A percentile compares a stretch with the other conserved stretches of the same genome.
These are phyloP conservation scores for Papilio gigon DNA, from an alignment of 2,888 invertebrate species.

Conservation along the genomic window DNA sequence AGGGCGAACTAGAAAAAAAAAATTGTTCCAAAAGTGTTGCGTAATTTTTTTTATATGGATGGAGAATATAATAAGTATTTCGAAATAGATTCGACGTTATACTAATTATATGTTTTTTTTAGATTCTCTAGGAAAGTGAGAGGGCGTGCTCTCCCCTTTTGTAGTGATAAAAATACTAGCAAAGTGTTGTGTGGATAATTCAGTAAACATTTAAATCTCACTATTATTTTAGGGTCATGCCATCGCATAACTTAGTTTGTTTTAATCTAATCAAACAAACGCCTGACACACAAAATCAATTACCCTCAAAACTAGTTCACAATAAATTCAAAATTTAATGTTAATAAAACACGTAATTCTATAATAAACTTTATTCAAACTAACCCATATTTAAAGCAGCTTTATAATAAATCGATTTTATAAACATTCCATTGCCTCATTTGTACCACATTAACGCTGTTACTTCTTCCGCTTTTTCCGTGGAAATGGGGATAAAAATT, in stretches of 20 bases:
- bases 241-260: background rate
- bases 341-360: slow-evolving; percentile 2
- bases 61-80: no score
- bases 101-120: no score
- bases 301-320: background rate
- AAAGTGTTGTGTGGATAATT: background rate
- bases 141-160: no score
- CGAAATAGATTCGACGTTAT: no score
- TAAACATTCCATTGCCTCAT: background rate
- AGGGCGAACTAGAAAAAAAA: no score
- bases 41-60: no score
- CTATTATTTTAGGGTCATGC: background rate
- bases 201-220: background rate
- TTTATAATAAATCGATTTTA: background rate
- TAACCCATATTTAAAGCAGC: background rate
- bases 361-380: background rate
- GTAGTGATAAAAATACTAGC: no score
- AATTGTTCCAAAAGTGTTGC: no score
- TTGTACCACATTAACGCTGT: background rate
- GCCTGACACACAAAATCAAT: background rate
- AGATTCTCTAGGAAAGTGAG: no score
- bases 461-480: background rate
- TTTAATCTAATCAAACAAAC: background rate
- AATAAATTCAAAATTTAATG: background rate
- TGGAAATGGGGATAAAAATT: background rate